Conservation (phyloP, 2,888 invertebrate species). For the Microchrysa polita region DNA sequence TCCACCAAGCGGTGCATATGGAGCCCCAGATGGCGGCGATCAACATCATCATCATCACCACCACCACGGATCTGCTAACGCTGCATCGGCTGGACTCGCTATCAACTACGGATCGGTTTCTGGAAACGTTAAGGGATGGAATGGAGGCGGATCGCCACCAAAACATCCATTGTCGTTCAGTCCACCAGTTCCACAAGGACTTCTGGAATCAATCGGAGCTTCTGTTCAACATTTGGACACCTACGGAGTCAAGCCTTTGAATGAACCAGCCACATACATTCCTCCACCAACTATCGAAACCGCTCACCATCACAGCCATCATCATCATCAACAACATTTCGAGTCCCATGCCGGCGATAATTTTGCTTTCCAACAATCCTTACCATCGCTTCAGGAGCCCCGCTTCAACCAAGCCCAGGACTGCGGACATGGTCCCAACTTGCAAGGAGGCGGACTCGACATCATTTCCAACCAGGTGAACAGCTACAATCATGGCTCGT, state of each 20-base stretch:
- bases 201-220: constrained; percentile 74
- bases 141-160: constrained; percentile 55
- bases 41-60: too few relatives aligned
- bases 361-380: constrained; percentile 53
- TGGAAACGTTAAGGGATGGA: constrained; percentile 57
- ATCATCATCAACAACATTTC: constrained; percentile 36
- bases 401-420: constrained; percentile 59
- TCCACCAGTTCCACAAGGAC: constrained; percentile 76
- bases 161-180: constrained; percentile 76
- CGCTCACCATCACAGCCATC: constrained; percentile 48
- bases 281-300: constrained; percentile 71
- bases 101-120: constrained; percentile 58
- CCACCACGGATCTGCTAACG: constrained; percentile 42
- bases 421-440: constrained; percentile 62
- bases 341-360: constrained; percentile 44
- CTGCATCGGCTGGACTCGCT: constrained; percentile 53
- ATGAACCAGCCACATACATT: constrained; percentile 68
- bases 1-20: constrained; percentile 68
- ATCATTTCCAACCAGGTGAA: constrained; percentile 52
- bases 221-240: constrained; percentile 71
- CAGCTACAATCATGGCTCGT: constrained; percentile 24
- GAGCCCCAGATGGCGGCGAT: constrained; percentile 45
- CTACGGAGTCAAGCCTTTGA: constrained; percentile 67
- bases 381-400: constrained; percentile 57
- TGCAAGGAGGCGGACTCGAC: constrained; percentile 55